Evolutionary conservation across 2,113 vertebrate genomes (phyloP), one percentile per base, ranked within the genome.

Genomic region (Heterotilapia buettikoferi): DNA sequence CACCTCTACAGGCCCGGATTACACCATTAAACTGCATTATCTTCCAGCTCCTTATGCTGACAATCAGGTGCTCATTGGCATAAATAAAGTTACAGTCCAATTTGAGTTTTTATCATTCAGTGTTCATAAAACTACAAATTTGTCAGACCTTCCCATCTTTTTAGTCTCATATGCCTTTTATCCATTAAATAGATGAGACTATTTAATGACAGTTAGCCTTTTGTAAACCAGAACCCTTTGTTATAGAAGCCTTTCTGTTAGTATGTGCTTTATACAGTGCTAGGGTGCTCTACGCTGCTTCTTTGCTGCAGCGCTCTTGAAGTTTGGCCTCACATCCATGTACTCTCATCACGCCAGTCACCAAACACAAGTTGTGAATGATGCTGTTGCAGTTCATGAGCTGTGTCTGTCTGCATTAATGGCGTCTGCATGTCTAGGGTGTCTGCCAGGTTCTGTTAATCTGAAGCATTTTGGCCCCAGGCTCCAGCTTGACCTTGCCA

Each of bases 261-360:
- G 19, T 36, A 12, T 61, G 90, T 90, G 90, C 90, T 93, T 90
- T 88, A 91, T n/a, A 76, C 79, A 68, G 4, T 21, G 19, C 12
- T 57, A 6, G 13, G 81, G 3, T 81, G 80, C 83, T 73, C 71
- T 18, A 5, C 8, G 18, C 82, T 66, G 85, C 63, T 84, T 93
- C 18, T 59, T 38, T 82, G 21, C 38, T 78, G 47, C 26, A 43
- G 66, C 24, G 16, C 45, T 84, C 82, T 16, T 68, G 14, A 52
- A 63, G 40, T 54, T 80, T 61, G 76, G 45, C 59, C 19, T 66
- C 68, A 6, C 18, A 19, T 73, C 9, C 6, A 13, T 73, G 45
- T 26, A 24, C 31, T 31, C 31, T 47, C 79, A 79, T 79, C 24
- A 45, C 8, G 3, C 57, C 45, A 50, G 50, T 59, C 78, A 45